These are phyloP conservation scores for Phrixothrix hirtus DNA, from an alignment of 2,888 invertebrate genomes.

Conservation along the genomic window DNA sequence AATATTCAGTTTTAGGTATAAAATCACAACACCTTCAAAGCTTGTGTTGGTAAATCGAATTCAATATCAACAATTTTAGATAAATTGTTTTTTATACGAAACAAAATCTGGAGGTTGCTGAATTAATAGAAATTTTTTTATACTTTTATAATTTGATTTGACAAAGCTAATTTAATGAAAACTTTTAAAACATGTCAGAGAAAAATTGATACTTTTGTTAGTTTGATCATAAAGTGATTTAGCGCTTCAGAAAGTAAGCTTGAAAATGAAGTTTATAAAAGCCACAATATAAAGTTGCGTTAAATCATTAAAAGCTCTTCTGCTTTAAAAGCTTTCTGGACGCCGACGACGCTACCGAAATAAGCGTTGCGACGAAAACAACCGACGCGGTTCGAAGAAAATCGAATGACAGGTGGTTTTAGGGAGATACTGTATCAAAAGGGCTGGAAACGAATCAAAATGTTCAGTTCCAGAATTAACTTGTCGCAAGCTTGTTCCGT, in stretches of 20 bases:
- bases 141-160: background rate
- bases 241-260: background rate
- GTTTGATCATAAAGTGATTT: background rate
- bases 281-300: conserved; percentile 7
- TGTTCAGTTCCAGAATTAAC: conserved; percentile 38
- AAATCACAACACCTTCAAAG: no score
- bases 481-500: conserved; percentile 22
- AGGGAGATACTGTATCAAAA: conserved; percentile 38
- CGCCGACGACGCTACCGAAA: conserved; percentile 32
- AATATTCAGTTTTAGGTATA: no score
- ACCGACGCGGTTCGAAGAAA: conserved; percentile 35
- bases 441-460: conserved; percentile 34
- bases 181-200: background rate
- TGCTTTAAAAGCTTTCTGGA: conserved; percentile 29
- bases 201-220: background rate
- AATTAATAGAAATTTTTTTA: no score
- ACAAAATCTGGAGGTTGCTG: no score
- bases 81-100: no score
- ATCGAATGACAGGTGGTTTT: conserved; percentile 42
- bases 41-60: no score
- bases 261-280: conserved; percentile 5
- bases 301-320: conserved; percentile 32
- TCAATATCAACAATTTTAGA: no score
- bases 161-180: background rate
- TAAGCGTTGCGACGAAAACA: conserved; percentile 34